Conservation (phyloP, 2,888 invertebrate genomes). For the Chorisops tibialis region DNA sequence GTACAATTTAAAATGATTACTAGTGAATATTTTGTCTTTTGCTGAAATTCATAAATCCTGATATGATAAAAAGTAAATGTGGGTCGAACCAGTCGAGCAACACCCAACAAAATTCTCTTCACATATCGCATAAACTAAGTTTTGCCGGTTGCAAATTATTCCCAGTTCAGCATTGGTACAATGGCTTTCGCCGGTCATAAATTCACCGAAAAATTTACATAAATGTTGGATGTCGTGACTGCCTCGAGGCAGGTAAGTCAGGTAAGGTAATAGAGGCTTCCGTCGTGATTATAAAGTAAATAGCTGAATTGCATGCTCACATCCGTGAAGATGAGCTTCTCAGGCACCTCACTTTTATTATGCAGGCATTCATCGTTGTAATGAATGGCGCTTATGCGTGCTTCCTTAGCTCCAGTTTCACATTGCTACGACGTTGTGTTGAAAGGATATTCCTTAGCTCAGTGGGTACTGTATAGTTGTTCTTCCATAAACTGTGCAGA, state of each 20-base stretch:
- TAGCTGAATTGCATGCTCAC: slow-evolving; percentile 29
- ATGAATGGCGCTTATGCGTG: slow-evolving; percentile 19
- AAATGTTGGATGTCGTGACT: slow-evolving; percentile 30
- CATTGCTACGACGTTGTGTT: not conserved
- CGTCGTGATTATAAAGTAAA: slow-evolving; percentile 26
- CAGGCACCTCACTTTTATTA: not conserved
- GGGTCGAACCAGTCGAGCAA: no score
- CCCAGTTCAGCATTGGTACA: slow-evolving; percentile 17
- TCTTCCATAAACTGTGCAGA: no score
- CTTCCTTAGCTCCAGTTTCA: slow-evolving; percentile 4
- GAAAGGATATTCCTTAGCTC: not conserved
- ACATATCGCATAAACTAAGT: slow-evolving; percentile 2
- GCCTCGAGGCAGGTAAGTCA: slow-evolving; percentile 3
- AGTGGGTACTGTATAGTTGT: no score
- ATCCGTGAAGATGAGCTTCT: slow-evolving; percentile 28
- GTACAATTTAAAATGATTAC: no score
- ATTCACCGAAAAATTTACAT: slow-evolving; percentile 25
- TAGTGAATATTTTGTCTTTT: no score
- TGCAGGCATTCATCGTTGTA: slow-evolving; percentile 15
- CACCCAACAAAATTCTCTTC: no score
- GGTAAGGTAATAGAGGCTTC: slow-evolving; percentile 2
- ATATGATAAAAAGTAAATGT: no score
- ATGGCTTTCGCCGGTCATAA: slow-evolving; percentile 24
- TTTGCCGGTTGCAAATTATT: slow-evolving; percentile 22
- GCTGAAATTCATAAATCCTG: no score